Conservation (phyloP, 2,113 vertebrate genomes). For the Struthio camelus region DNA sequence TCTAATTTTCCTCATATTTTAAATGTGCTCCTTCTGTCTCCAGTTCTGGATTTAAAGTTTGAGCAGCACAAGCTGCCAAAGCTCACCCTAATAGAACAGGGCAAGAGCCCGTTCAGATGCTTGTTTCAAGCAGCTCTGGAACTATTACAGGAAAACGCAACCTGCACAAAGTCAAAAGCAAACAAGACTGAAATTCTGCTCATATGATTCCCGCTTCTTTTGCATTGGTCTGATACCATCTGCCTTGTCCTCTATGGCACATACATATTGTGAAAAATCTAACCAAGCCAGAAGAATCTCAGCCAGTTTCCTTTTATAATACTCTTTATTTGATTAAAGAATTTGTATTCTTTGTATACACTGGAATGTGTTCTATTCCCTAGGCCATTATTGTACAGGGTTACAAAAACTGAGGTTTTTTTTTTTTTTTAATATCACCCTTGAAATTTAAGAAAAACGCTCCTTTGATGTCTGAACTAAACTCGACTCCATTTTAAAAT, state of each 20-base stretch:
- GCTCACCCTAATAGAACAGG: too few relatives aligned
- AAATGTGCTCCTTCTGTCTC: too few relatives aligned
- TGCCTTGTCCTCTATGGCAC: too few relatives aligned
- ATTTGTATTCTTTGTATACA: conserved; percentile 77
- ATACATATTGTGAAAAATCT: too few relatives aligned
- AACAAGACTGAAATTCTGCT: background rate
- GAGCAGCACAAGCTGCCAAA: too few relatives aligned
- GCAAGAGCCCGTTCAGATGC: too few relatives aligned
- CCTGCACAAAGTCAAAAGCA: background rate
- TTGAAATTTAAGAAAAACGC: conserved; percentile 67
- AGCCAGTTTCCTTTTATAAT: conserved; percentile 72
- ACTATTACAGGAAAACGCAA: too few relatives aligned
- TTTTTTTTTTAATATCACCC: conserved; percentile 67
- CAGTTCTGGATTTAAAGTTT: too few relatives aligned
- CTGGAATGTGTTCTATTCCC: conserved; percentile 92
- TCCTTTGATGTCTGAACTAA: conserved; percentile 62
- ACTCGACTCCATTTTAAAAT: conserved; percentile 68
- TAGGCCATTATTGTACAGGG: conserved; percentile 77
- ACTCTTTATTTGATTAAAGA: conserved; percentile 93
- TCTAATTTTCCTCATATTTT: too few relatives aligned
- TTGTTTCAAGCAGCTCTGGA: too few relatives aligned
- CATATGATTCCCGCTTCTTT: too few relatives aligned
- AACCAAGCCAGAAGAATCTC: background rate
- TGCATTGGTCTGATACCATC: too few relatives aligned
- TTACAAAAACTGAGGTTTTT: conserved; percentile 81